A percentile compares a stretch with the other conserved stretches of the same genome.
Conservation (phyloP, 2,113 vertebrate species). For the Saguinus imperator region DNA sequence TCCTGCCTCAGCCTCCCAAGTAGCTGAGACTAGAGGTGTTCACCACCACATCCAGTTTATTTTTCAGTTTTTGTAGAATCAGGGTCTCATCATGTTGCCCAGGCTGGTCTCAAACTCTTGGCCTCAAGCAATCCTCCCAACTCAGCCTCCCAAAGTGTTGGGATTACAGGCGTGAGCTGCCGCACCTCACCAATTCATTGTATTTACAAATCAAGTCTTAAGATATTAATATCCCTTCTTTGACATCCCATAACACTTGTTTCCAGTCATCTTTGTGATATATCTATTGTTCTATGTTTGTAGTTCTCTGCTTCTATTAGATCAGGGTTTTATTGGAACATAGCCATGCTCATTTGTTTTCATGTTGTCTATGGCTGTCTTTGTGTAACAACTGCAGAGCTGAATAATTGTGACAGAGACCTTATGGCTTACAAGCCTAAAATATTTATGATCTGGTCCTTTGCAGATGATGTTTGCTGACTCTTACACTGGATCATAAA, state of each 20-base stretch:
- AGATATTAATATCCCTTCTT: neutral
- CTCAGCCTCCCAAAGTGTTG: no score
- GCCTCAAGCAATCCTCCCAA: no score
- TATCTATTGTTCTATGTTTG: neutral
- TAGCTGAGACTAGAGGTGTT: no score
- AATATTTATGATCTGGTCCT: neutral
- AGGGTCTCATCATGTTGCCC: no score
- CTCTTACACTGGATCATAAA: neutral
- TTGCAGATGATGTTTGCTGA: neutral
- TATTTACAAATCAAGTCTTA: slow-evolving; percentile 31
- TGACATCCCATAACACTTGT: neutral
- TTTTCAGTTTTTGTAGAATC: no score
- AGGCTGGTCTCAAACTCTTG: no score
- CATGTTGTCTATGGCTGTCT: neutral
- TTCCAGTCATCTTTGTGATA: neutral
- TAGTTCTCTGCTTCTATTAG: neutral
- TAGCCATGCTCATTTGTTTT: neutral
- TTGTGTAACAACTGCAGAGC: neutral
- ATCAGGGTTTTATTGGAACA: neutral
- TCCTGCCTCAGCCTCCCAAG: no score
- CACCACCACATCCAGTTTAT: no score
- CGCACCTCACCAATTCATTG: neutral
- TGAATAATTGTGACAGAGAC: neutral
- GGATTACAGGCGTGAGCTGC: no score
- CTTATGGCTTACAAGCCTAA: neutral